A percentile compares a stretch with the other conserved stretches of the same genome.
These are phyloP conservation scores for Metallyticus violacea DNA, from an alignment of 2,888 invertebrate species.

Conservation along the genomic window DNA sequence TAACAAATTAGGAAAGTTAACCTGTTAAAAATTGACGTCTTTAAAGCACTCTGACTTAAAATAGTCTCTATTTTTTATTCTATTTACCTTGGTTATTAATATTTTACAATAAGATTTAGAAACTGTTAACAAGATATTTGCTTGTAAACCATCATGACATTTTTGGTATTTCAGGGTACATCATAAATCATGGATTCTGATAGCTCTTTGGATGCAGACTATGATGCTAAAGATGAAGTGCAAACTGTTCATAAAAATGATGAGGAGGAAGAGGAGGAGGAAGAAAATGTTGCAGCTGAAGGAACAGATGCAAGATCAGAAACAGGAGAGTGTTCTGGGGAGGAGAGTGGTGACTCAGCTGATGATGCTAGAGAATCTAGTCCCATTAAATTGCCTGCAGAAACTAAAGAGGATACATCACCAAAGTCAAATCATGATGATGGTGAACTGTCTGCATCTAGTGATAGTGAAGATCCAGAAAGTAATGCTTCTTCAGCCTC, in stretches of 20 bases:
- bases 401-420: not conserved
- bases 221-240: slow-evolving; percentile 25
- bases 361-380: slow-evolving; percentile 1
- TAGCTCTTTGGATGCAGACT: slow-evolving; percentile 33
- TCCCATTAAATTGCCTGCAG: not conserved
- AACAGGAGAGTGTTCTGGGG: not conserved
- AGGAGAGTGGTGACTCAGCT: slow-evolving; percentile 5
- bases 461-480: not conserved
- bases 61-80: not conserved
- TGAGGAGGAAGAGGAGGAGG: not conserved
- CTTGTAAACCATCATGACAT: not conserved
- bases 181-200: slow-evolving; percentile 31
- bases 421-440: slow-evolving; percentile 27
- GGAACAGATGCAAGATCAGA: not conserved
- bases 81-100: not conserved
- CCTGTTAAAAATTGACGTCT: not conserved
- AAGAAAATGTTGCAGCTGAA: not conserved
- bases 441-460: slow-evolving; percentile 28
- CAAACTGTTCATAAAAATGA: not conserved
- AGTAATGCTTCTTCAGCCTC: slow-evolving; percentile 12
- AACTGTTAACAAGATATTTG: not conserved
- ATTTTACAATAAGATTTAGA: not conserved
- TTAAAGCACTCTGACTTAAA: not conserved
- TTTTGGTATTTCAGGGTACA: slow-evolving; percentile 18
- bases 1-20: no score